These are phyloP conservation scores for Crepidodera aurea DNA, from an alignment of 2,888 invertebrate species.

Conservation along the genomic window DNA sequence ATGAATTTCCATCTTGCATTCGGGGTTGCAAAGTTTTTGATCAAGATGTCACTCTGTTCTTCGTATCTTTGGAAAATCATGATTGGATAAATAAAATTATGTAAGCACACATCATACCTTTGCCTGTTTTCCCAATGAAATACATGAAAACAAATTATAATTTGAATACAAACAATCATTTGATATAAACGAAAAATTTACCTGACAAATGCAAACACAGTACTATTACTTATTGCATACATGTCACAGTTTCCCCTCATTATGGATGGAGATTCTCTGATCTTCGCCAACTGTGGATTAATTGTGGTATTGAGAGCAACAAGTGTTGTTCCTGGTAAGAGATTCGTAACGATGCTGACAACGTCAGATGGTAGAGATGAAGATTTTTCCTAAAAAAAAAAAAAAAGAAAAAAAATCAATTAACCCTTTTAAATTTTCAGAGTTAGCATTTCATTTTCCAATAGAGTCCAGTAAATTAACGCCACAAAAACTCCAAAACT, in stretches of 20 bases:
- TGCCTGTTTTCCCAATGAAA: conserved; percentile 35
- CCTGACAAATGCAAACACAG: conserved; percentile 75
- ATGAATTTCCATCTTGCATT: no score
- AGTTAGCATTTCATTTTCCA: no score
- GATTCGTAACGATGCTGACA: conserved; percentile 73
- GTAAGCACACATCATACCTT: conserved; percentile 38
- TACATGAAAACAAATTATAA: conserved; percentile 10
- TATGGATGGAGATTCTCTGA: conserved; percentile 67
- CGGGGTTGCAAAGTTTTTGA: no score
- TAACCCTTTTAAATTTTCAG: no score
- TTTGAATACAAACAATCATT: not conserved
- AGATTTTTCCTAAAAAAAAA: conserved; percentile 43
- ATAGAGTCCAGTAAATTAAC: no score
- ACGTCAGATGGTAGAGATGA: conserved; percentile 57
- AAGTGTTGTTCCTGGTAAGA: conserved; percentile 80
- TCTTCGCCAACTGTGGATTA: conserved; percentile 59
- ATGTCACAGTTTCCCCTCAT: conserved; percentile 69
- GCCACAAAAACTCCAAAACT: no score
- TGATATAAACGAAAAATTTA: conserved; percentile 60
- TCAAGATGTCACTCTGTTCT: no score
- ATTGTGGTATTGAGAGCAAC: conserved; percentile 47
- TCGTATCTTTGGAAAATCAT: no score
- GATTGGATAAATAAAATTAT: no score
- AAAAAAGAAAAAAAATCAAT: no score
- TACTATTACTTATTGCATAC: conserved; percentile 62